Percentiles rank a stretch among this genome's conserved stretches.
These are phyloP conservation scores for Trissoscelio sp. DNA, from an alignment of 2,888 invertebrate species.

Conservation along the genomic window DNA sequence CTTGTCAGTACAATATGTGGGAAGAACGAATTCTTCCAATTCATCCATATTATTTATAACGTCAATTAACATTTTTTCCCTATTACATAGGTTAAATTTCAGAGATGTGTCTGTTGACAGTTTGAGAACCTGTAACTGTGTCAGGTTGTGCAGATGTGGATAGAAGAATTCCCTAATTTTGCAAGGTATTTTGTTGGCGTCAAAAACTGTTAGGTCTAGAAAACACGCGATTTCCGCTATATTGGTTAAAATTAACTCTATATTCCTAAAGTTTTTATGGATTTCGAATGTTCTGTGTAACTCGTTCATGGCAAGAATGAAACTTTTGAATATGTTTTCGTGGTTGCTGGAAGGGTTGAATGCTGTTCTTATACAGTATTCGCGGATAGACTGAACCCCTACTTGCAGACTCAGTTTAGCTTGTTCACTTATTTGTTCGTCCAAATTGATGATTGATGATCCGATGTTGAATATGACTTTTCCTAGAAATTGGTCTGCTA, in stretches of 20 bases:
- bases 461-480: neutral
- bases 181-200: neutral
- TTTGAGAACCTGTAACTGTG: neutral
- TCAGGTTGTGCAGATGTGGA: neutral
- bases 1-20: neutral
- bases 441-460: neutral
- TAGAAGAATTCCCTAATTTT: neutral
- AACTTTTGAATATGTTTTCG: conserved; percentile 1
- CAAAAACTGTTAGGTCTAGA: neutral
- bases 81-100: neutral
- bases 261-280: neutral
- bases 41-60: neutral
- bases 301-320: neutral
- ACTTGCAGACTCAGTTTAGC: no score
- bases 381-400: no score
- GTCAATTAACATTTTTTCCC: neutral
- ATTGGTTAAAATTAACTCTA: neutral
- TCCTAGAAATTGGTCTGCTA: conserved; percentile 4
- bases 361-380: neutral
- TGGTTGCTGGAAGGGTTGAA: neutral
- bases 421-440: neutral
- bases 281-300: neutral
- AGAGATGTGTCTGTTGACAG: neutral
- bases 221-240: neutral
- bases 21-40: neutral